Evolutionary conservation across 2,113 vertebrate genomes (phyloP).

Genomic region (Zosterops borbonicus): DNA sequence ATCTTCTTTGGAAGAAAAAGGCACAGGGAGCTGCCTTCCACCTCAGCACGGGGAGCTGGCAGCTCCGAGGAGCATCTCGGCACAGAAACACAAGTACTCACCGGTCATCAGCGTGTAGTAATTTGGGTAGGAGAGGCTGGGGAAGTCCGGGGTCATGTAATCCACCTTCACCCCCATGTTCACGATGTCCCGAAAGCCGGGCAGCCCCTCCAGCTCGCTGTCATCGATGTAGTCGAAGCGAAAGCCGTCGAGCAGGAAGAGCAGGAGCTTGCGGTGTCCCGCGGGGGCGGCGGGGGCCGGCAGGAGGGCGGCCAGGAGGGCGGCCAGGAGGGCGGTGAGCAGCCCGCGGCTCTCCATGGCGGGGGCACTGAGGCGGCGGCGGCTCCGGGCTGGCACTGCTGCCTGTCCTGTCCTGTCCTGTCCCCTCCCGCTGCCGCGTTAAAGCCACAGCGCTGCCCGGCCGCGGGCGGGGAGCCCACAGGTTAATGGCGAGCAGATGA

Average conservation of each 20-base stretch:
- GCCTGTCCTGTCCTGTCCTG: too few species aligned
- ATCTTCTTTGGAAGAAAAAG: background rate
- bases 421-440: conserved; percentile 51
- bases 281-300: background rate
- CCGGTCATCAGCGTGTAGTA: conserved; percentile 97
- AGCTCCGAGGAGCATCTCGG: background rate
- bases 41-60: background rate
- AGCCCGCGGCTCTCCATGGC: conserved; percentile 52
- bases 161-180: conserved; percentile 88
- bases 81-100: conserved; percentile 51
- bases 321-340: conserved; percentile 28
- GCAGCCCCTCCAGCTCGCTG: conserved; percentile 75
- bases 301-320: background rate
- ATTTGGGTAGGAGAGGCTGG: conserved; percentile 92
- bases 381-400: conserved; percentile 22
- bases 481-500: background rate
- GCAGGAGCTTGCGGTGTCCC: conserved; percentile 77
- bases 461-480: background rate
- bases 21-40: background rate
- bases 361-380: background rate
- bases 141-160: conserved; percentile 93
- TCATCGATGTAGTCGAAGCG: conserved; percentile 89
- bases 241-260: conserved; percentile 91
- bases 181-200: conserved; percentile 84
- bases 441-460: conserved; percentile 68